Evolutionary conservation across 2,888 invertebrate species (phyloP), one percentile per base, ranked within the genome.

Genomic region (Tuberolachnus salignus): DNA sequence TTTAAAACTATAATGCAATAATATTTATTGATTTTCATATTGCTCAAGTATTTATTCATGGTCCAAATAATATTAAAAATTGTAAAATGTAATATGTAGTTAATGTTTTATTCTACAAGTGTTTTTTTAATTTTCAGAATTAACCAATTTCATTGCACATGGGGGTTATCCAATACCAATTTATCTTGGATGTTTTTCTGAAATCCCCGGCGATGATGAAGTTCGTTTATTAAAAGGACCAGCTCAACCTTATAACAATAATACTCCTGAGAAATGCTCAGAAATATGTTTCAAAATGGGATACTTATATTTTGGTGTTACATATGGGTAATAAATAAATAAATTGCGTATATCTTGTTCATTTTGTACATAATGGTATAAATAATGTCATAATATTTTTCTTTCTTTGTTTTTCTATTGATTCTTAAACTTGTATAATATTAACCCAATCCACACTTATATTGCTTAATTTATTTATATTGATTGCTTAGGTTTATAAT

Each of bases 131-230:
- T 51, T 69, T 80, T 74, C 51, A 71, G 59, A 51, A 44, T 42
- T 53, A 23, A 63, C 1, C n/a, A 74, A 49, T 61, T 69, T 61
- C 21, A 14, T 57, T 13, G 23, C 16, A 14, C 61, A 51, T 6
- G 71, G 67, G 46, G 57, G 80, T 51, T 71, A 57, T 21, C 74
- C 81, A 51, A 67, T 59, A 46, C 42, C 61, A 42, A 78, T 66
- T 26, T 82, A 82, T 70, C 72, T 82, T 21, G 83, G 83, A 11
- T 83, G 83, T 67, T 83, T 81, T 66, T 80, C 81, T 67, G 83
- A 83, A 44, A 80, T 75, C n/a, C 73, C 82, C 4, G 72, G 61
- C 8, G 80, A 80, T 57, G 74, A 72, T 34, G 78, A 51, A 49
- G 69, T 69, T 49, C 80, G 82, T 51, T 72, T 83, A 59, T 73